These are phyloP conservation scores for Gymnoscopelus microlampas DNA, from an alignment of 2,797 vertebrate species.

Conservation along the genomic window DNA sequence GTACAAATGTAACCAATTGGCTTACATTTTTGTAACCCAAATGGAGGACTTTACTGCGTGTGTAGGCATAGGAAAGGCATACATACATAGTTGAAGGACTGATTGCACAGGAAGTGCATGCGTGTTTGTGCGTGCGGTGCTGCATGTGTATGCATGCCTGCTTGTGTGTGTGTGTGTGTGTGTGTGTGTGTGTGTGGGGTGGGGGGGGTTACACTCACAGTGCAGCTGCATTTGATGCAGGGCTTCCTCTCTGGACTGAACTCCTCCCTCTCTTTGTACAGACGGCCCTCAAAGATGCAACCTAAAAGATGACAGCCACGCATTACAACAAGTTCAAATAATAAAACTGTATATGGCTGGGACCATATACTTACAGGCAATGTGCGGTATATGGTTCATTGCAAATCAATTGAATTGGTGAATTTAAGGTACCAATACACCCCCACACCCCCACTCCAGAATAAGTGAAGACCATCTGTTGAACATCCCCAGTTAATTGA, in stretches of 20 bases:
- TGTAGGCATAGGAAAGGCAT: too few relatives aligned
- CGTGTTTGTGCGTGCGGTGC: conserved; percentile 2
- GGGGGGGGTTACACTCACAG: conserved; percentile 84
- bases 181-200: neutral
- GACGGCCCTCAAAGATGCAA: conserved; percentile 89
- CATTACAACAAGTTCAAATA: neutral
- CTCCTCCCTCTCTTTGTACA: conserved; percentile 92
- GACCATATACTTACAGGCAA: neutral
- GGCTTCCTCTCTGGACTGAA: conserved; percentile 92
- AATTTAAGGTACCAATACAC: too few relatives aligned
- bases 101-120: neutral
- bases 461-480: too few relatives aligned
- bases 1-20: too few relatives aligned
- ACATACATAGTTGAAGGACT: too few relatives aligned
- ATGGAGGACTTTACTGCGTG: too few relatives aligned
- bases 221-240: conserved; percentile 92
- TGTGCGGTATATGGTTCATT: too few relatives aligned
- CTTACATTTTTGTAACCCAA: too few relatives aligned
- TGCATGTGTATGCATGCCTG: conserved; percentile 29
- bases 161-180: conserved; percentile 15
- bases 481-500: too few relatives aligned
- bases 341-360: neutral
- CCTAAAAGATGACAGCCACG: conserved; percentile 37
- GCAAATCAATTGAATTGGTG: too few relatives aligned
- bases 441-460: too few relatives aligned